Conservation (phyloP, 2,888 invertebrate genomes). For the Harpagoxenus sublaevis region DNA sequence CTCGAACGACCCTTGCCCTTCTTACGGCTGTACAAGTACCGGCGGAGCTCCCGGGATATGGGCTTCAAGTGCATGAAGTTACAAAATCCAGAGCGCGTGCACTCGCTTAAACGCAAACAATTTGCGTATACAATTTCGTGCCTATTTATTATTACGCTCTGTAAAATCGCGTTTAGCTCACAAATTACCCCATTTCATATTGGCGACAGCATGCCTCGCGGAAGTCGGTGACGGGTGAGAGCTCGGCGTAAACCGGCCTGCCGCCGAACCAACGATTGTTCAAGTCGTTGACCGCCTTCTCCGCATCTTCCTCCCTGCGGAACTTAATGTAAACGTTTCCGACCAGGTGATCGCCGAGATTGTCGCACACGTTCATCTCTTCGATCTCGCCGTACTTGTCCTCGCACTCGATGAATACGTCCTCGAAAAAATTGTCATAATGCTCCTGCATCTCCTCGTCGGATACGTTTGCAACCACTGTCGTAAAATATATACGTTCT, state of each 20-base stretch:
- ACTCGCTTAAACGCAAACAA: slow-evolving; percentile 89
- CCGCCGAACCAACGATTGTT: slow-evolving; percentile 99
- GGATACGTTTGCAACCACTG: slow-evolving; percentile 96
- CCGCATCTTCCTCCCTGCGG: slow-evolving; percentile 98
- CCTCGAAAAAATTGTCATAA: slow-evolving; percentile 99
- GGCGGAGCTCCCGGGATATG: slow-evolving; percentile 96
- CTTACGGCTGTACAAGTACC: slow-evolving; percentile 93
- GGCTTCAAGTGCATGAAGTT: slow-evolving; percentile 99
- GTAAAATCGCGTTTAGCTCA: background rate
- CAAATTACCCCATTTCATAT: slow-evolving; percentile 97
- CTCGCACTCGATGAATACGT: slow-evolving; percentile 99
- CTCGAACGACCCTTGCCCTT: slow-evolving; percentile 88
- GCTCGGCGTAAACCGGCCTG: slow-evolving; percentile 98
- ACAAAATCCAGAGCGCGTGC: slow-evolving; percentile 99
- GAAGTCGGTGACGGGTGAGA: slow-evolving; percentile 99
- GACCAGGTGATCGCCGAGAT: slow-evolving; percentile 98
- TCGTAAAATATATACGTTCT: slow-evolving; percentile 73
- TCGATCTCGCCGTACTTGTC: slow-evolving; percentile 99
- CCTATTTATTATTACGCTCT: background rate
- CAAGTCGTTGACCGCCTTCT: slow-evolving; percentile 97
- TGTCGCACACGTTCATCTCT: slow-evolving; percentile 99
- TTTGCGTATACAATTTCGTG: background rate
- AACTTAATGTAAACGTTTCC: slow-evolving; percentile 99
- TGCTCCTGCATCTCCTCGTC: slow-evolving; percentile 99
- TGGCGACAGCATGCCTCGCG: slow-evolving; percentile 99